Evolutionary conservation across 2,113 vertebrate genomes (phyloP).

Genomic region (Scophthalmus maximus): DNA sequence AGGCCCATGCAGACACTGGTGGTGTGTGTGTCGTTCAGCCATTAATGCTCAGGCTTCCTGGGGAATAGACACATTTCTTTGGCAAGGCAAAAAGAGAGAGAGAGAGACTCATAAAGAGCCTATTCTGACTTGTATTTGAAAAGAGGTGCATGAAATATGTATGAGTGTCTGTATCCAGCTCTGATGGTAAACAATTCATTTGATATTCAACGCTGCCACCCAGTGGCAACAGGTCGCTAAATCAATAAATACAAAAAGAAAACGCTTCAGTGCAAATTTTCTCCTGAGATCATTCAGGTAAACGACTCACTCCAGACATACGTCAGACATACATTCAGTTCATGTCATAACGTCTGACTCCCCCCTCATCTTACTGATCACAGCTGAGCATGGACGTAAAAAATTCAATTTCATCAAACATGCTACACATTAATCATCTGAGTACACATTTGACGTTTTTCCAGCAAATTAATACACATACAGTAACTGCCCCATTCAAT

Average conservation of each 20-base stretch:
- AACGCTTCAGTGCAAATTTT: slow-evolving; percentile 53
- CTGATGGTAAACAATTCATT: slow-evolving; percentile 50
- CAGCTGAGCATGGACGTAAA: not conserved
- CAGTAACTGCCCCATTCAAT: slow-evolving; percentile 7
- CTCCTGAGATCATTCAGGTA: slow-evolving; percentile 25
- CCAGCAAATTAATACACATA: not conserved
- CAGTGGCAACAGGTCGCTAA: slow-evolving; percentile 59
- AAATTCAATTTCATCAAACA: slow-evolving; percentile 14
- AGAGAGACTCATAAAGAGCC: not conserved
- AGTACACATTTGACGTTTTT: slow-evolving; percentile 6
- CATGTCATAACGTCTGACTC: not conserved
- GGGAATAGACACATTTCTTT: slow-evolving; percentile 12
- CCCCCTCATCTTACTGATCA: slow-evolving; percentile 12
- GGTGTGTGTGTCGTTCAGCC: slow-evolving; percentile 16
- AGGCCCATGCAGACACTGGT: too few relatives aligned
- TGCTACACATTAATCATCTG: slow-evolving; percentile 2
- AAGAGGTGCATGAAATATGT: not conserved
- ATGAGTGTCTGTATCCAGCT: slow-evolving; percentile 16
- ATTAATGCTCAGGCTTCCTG: not conserved
- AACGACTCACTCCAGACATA: not conserved
- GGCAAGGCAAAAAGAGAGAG: not conserved
- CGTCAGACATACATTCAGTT: slow-evolving; percentile 3
- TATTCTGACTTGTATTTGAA: not conserved
- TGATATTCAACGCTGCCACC: slow-evolving; percentile 60
- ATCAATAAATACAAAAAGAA: slow-evolving; percentile 58